Conservation (phyloP, 2,113 vertebrate species). For the Lophura nycthemera region DNA sequence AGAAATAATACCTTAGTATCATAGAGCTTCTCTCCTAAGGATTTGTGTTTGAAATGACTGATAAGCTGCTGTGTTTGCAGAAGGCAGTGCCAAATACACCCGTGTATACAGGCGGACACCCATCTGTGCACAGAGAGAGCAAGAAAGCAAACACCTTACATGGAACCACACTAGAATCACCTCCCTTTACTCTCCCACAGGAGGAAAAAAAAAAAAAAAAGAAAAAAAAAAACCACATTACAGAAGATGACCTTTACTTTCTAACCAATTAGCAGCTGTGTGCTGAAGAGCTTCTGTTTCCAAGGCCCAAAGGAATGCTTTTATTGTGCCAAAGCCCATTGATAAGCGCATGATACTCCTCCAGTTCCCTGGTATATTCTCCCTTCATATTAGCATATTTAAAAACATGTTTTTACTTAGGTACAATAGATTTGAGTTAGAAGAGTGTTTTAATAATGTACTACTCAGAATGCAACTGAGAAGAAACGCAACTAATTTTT, state of each 20-base stretch:
- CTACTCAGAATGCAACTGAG: neutral
- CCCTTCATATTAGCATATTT: neutral
- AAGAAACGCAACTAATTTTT: neutral
- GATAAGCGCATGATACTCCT: neutral
- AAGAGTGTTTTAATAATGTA: neutral
- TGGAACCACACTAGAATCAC: neutral
- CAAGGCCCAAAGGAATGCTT: neutral
- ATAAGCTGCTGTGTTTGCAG: neutral
- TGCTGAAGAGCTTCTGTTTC: neutral
- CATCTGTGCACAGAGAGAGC: neutral
- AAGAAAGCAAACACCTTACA: neutral
- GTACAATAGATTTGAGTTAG: neutral
- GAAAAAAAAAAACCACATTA: neutral
- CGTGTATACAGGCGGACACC: neutral
- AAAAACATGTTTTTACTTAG: neutral
- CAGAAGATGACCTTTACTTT: neutral
- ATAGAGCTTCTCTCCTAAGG: neutral
- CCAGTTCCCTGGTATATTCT: neutral
- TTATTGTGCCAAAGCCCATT: neutral
- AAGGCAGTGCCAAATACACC: neutral
- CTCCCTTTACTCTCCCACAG: neutral
- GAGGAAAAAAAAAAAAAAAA: neutral
- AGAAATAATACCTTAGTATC: neutral
- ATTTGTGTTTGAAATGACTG: neutral
- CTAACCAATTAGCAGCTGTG: neutral